Evolutionary conservation across 2,113 vertebrate genomes (phyloP).

Genomic region (Bubo bubo): DNA sequence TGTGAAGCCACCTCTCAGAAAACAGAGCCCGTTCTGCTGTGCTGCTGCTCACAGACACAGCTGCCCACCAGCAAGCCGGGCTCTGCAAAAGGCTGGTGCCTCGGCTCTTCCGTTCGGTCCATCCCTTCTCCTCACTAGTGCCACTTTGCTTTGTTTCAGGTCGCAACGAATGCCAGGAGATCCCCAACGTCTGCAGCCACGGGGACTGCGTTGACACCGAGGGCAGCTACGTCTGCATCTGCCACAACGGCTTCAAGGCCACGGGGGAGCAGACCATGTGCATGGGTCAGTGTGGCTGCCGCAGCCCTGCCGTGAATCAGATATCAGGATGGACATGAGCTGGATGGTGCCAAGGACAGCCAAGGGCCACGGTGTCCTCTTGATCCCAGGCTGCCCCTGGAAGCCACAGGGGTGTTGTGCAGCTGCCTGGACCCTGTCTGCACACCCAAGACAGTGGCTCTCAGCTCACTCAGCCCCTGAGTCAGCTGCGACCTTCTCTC

Average conservation of each 20-base stretch:
- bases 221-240: constrained; percentile 89
- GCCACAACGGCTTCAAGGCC: constrained; percentile 90
- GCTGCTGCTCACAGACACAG: background rate
- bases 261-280: constrained; percentile 90
- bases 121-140: background rate
- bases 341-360: background rate
- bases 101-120: rapidly evolving
- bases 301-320: background rate
- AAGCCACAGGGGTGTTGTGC: background rate
- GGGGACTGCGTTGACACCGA: constrained; percentile 90
- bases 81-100: background rate
- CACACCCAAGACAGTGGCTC: background rate
- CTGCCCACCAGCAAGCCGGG: too few relatives aligned
- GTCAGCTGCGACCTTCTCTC: background rate
- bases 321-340: background rate
- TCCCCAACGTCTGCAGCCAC: constrained; percentile 89
- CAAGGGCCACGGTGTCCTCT: background rate
- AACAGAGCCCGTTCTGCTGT: rapidly evolving
- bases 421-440: background rate
- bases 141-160: constrained; percentile 63
- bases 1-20: background rate
- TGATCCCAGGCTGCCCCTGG: background rate
- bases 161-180: constrained; percentile 90
- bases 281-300: constrained; percentile 79
- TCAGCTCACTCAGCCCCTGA: background rate